A percentile compares a stretch with the other conserved stretches of the same genome.
These are phyloP conservation scores for Aegotheles bennettii DNA, from an alignment of 2,113 vertebrate genomes.

Conservation along the genomic window DNA sequence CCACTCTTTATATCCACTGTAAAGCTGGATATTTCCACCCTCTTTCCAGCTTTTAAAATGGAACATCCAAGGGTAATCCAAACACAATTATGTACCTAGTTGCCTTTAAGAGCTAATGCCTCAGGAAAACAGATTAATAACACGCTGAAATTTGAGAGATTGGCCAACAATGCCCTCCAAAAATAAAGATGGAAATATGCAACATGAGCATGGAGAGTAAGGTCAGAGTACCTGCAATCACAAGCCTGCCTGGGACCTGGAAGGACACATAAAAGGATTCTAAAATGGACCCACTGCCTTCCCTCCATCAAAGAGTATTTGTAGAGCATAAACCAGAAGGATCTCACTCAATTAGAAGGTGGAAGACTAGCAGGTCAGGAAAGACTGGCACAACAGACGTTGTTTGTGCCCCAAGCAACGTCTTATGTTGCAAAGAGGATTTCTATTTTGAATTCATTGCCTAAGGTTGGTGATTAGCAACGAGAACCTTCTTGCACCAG, in stretches of 20 bases:
- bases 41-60: background rate
- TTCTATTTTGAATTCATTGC: constrained; percentile 15
- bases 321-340: background rate
- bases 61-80: background rate
- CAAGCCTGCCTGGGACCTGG: background rate
- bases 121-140: background rate
- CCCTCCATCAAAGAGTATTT: background rate
- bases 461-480: constrained; percentile 48
- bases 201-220: background rate
- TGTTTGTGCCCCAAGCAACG: background rate
- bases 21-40: background rate
- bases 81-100: background rate
- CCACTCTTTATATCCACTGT: background rate
- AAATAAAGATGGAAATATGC: background rate
- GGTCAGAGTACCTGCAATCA: background rate
- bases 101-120: background rate
- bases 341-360: background rate
- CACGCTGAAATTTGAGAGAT: background rate
- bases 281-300: background rate
- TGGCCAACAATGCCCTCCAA: background rate
- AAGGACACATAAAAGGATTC: background rate
- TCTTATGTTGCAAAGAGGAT: background rate
- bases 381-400: background rate
- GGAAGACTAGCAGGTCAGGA: background rate
- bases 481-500: constrained; percentile 67